Conservation (phyloP, 2,113 vertebrate species). For the Hiodon alosoides region DNA sequence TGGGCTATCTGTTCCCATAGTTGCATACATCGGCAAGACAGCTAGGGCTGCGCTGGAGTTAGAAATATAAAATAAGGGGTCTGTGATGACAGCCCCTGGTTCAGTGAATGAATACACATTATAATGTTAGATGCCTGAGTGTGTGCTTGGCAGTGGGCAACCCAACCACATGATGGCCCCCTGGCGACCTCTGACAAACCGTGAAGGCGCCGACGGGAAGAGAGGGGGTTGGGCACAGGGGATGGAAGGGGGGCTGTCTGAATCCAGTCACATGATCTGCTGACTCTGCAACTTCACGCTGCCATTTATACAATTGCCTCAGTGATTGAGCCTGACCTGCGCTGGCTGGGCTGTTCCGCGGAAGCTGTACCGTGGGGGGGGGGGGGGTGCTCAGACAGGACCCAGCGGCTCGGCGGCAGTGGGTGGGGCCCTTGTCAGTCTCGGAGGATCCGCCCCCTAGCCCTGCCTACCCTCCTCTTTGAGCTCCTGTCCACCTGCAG, state of each 20-base stretch:
- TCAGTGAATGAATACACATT: neutral
- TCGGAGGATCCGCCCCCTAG: neutral
- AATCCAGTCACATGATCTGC: constrained; percentile 63
- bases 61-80: neutral
- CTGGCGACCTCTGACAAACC: constrained; percentile 51
- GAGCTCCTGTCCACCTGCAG: no score
- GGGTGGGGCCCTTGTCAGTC: neutral
- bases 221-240: neutral
- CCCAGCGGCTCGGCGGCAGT: neutral
- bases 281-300: constrained; percentile 40
- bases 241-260: constrained; percentile 49
- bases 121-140: neutral
- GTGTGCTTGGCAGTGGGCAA: constrained; percentile 31
- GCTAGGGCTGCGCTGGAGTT: neutral
- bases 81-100: neutral
- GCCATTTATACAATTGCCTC: constrained; percentile 52
- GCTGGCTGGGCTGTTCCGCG: neutral
- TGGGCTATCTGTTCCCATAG: no score
- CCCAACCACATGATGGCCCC: constrained; percentile 52
- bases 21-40: neutral
- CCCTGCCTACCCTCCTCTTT: neutral
- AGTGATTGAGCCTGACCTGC: constrained; percentile 33
- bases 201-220: constrained; percentile 48
- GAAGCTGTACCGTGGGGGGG: neutral
- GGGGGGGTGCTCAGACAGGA: neutral